A percentile compares a stretch with the other conserved stretches of the same genome.
Evolutionary conservation across 2,888 invertebrate genomes (phyloP).

Genomic region (Macrophya annulata): DNA sequence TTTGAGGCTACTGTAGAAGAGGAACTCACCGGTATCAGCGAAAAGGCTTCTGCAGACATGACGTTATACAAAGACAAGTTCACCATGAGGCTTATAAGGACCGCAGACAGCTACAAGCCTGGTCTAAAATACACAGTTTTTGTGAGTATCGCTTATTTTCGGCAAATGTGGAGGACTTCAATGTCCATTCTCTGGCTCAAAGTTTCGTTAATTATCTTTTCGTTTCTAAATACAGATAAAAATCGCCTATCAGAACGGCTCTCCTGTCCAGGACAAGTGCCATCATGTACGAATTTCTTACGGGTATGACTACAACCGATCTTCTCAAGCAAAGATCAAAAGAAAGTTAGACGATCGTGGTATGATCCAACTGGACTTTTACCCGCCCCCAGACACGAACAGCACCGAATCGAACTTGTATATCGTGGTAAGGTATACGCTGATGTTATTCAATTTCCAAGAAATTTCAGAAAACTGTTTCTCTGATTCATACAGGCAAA

Average conservation of each 20-base stretch:
- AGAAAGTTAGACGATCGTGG: slow-evolving; percentile 84
- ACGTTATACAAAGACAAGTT: slow-evolving; percentile 90
- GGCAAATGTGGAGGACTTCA: background rate
- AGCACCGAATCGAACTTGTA: slow-evolving; percentile 84
- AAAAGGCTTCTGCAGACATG: slow-evolving; percentile 89
- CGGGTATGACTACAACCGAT: slow-evolving; percentile 84
- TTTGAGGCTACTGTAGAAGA: slow-evolving; percentile 96
- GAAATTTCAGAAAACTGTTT: background rate
- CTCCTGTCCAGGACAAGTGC: slow-evolving; percentile 83
- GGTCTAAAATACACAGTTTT: slow-evolving; percentile 91
- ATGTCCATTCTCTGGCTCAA: background rate
- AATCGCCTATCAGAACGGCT: slow-evolving; percentile 86
- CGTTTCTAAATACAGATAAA: slow-evolving; percentile 80
- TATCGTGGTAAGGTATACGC: slow-evolving; percentile 83
- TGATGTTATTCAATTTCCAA: background rate
- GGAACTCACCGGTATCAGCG: slow-evolving; percentile 91
- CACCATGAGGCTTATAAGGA: slow-evolving; percentile 88
- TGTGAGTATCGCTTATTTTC: slow-evolving; percentile 80
- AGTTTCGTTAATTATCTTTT: background rate
- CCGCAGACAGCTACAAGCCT: slow-evolving; percentile 94
- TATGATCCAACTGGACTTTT: slow-evolving; percentile 84
- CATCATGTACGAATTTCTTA: slow-evolving; percentile 83
- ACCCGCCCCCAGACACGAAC: slow-evolving; percentile 82
- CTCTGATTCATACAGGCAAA: slow-evolving; percentile 83
- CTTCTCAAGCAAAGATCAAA: slow-evolving; percentile 80